Percentiles rank a stretch among this genome's conserved stretches.
Evolutionary conservation across 2,113 vertebrate genomes (phyloP).

Genomic region (Peromyscus leucopus): DNA sequence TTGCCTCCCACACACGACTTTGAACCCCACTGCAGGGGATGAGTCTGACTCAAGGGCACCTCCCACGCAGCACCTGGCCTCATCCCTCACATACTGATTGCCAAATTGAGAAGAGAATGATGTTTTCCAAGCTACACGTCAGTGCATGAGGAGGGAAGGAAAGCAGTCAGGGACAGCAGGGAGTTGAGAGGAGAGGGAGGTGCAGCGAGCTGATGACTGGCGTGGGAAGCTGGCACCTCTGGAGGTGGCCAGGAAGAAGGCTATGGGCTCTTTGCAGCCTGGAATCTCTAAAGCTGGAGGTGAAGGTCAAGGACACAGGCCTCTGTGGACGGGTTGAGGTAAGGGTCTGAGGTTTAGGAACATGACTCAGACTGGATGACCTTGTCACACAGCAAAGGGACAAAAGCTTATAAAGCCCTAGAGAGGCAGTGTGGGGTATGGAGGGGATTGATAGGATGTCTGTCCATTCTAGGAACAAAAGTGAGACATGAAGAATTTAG

Average conservation of each 20-base stretch:
- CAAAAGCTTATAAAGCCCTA: not conserved
- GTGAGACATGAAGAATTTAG: constrained; percentile 15
- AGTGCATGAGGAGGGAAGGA: not conserved
- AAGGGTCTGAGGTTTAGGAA: not conserved
- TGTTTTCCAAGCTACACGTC: not conserved
- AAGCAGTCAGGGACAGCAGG: not conserved
- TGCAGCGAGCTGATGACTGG: not conserved
- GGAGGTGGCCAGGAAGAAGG: not conserved
- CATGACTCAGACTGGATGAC: not conserved
- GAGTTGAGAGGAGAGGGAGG: not conserved
- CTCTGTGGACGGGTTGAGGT: not conserved
- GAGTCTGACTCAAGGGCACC: not conserved
- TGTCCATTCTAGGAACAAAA: not conserved
- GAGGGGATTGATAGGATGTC: not conserved
- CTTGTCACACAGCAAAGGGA: not conserved
- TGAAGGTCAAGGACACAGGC: not conserved
- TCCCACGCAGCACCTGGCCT: not conserved
- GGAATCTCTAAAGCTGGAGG: not conserved
- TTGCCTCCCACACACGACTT: not conserved
- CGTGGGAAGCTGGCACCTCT: not conserved
- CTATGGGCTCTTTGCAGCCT: not conserved
- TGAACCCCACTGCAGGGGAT: not conserved
- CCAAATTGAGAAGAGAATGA: not conserved
- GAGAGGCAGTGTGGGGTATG: not conserved
- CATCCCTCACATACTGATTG: not conserved